Evolutionary conservation across 30 jellyfish, hydroid and myxozoan species (phyloP).

Genomic region (Aurelia coerulea): DNA sequence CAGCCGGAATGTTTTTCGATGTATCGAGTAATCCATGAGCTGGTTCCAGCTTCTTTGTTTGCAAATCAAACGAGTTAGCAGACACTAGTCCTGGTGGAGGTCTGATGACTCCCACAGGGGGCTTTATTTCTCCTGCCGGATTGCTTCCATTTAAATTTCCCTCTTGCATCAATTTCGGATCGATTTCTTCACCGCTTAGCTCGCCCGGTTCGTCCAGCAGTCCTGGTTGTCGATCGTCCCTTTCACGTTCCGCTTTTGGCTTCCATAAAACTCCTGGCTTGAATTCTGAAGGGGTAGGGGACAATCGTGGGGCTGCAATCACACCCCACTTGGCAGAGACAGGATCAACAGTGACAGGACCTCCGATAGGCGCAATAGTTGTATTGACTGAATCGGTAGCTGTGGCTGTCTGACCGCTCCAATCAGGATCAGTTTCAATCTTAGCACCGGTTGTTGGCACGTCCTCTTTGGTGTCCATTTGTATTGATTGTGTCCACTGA

Average conservation of each 20-base stretch:
- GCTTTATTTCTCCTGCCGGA: constrained; percentile 37
- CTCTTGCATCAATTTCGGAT: constrained; percentile 19
- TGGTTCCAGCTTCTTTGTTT: constrained; percentile 18
- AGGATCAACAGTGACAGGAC: constrained; percentile 89
- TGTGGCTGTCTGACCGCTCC: constrained; percentile 29
- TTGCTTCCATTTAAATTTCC: constrained; percentile 7
- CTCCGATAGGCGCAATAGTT: constrained; percentile 26
- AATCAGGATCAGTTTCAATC: constrained; percentile 15
- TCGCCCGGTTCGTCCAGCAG: constrained; percentile 16
- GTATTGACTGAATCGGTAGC: constrained; percentile 16
- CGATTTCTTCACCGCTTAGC: neutral
- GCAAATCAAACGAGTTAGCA: constrained; percentile 40
- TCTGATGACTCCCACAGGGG: constrained; percentile 51
- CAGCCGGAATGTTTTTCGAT: constrained; percentile 1
- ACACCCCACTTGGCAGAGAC: constrained; percentile 99
- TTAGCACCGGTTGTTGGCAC: constrained; percentile 41
- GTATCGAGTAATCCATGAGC: neutral
- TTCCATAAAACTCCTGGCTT: constrained; percentile 99
- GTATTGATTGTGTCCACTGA: constrained; percentile 87
- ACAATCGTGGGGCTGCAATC: constrained; percentile 97
- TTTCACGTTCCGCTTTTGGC: constrained; percentile 86
- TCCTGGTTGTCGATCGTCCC: constrained; percentile 42
- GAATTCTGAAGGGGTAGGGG: constrained; percentile 99
- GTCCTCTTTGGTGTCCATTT: constrained; percentile 57
- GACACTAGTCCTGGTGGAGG: constrained; percentile 89